Conservation (phyloP, 2,113 vertebrate species). For the Chiloscyllium plagiosum region DNA sequence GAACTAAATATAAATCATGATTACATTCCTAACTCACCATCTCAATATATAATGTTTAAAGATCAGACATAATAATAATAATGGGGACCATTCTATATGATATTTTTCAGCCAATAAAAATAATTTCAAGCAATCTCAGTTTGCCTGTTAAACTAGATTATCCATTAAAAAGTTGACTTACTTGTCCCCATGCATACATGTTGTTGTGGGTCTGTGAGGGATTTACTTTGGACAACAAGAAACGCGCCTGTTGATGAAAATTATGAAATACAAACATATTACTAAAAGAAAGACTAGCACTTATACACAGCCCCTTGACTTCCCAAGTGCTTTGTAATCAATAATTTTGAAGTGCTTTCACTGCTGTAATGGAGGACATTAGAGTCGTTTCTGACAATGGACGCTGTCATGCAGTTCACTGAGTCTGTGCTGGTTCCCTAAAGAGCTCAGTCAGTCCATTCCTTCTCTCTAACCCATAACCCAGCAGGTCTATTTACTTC, state of each 20-base stretch:
- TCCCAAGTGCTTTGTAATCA: not conserved
- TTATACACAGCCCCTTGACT: not conserved
- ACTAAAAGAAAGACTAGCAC: not conserved
- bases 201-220: slow-evolving; percentile 98
- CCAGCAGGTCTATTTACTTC: no score
- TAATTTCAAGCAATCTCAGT: not conserved
- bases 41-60: not conserved
- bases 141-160: not conserved
- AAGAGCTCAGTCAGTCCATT: no score
- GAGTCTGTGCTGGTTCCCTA: not conserved
- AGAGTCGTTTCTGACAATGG: not conserved
- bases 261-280: slow-evolving; percentile 32
- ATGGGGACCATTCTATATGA: not conserved
- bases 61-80: not conserved
- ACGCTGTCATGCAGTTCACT: not conserved
- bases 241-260: slow-evolving; percentile 71
- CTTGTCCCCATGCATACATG: slow-evolving; percentile 97
- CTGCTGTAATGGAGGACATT: not conserved
- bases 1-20: not conserved
- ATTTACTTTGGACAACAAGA: slow-evolving; percentile 96
- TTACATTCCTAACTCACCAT: not conserved
- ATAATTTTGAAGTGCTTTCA: not conserved
- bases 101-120: not conserved
- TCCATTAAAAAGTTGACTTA: slow-evolving; percentile 48
- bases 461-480: no score